Percentiles rank a stretch among this genome's conserved stretches.
Evolutionary conservation across 1,140 invertebrate species (phyloP).

Genomic region (Eupristina koningsbergeri): DNA sequence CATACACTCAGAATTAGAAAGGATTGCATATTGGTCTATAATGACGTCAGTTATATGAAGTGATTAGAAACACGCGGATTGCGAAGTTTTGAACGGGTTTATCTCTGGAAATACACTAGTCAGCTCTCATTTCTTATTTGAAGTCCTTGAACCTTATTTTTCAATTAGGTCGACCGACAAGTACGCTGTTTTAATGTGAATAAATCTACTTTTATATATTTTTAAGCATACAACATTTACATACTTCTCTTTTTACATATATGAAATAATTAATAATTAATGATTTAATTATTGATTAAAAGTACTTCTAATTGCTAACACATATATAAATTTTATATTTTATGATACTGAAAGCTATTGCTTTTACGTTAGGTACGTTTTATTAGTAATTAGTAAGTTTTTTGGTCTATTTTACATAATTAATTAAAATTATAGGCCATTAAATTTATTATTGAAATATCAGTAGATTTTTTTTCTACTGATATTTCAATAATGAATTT

Average conservation of each 20-base stretch:
- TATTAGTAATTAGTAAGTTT: no score
- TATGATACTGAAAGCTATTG: no score
- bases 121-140: neutral
- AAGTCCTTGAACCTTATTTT: slow-evolving; percentile 62
- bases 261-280: neutral
- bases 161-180: slow-evolving; percentile 53
- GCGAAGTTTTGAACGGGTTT: slow-evolving; percentile 13
- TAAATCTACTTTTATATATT: neutral
- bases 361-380: no score
- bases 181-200: neutral
- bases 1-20: slow-evolving; percentile 50
- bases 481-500: no score
- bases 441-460: no score
- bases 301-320: no score
- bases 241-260: neutral
- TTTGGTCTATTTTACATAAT: no score
- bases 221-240: no score
- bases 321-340: no score
- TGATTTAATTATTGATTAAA: no score
- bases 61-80: slow-evolving; percentile 49
- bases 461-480: no score
- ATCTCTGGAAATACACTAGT: neutral
- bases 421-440: no score
- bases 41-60: slow-evolving; percentile 51
- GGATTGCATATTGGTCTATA: slow-evolving; percentile 41